phyloP scores from a whole-genome alignment of 2,888 invertebrate genomes.

The Microplitis deprimator region DNA sequence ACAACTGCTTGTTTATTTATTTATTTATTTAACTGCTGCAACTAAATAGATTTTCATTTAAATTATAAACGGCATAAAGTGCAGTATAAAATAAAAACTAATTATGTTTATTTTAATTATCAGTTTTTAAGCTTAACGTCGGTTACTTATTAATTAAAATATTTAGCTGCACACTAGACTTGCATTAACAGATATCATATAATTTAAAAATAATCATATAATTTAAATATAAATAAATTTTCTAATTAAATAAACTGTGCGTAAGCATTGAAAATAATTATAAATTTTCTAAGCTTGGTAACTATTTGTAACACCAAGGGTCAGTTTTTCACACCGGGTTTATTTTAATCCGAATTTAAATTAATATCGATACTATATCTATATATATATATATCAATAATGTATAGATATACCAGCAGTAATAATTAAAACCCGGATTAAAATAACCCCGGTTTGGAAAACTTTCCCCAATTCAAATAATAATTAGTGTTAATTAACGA shows the following conservation, averaged over 20 bases:
- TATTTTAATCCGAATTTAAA: no score
- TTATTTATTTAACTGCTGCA: neutral
- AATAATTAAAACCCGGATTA: no score
- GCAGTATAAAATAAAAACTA: constrained; percentile 10
- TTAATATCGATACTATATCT: no score
- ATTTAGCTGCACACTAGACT: neutral
- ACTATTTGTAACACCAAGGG: neutral
- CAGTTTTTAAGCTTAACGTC: constrained; percentile 5
- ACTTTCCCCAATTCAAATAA: no score
- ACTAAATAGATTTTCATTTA: neutral
- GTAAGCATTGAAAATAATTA: neutral
- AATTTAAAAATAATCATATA: neutral
- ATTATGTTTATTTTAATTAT: neutral
- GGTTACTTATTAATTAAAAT: constrained; percentile 6
- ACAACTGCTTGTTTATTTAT: neutral
- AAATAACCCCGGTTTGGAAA: no score
- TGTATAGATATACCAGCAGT: no score
- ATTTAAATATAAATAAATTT: neutral
- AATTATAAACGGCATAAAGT: constrained; percentile 6
- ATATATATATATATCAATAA: no score
- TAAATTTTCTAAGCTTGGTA: neutral
- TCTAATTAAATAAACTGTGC: neutral
- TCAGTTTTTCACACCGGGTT: no score
- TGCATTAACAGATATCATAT: neutral
- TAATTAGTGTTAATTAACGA: no score